Evolutionary conservation across 2,797 vertebrate genomes (phyloP).

Genomic region (Acipenser ruthenus): DNA sequence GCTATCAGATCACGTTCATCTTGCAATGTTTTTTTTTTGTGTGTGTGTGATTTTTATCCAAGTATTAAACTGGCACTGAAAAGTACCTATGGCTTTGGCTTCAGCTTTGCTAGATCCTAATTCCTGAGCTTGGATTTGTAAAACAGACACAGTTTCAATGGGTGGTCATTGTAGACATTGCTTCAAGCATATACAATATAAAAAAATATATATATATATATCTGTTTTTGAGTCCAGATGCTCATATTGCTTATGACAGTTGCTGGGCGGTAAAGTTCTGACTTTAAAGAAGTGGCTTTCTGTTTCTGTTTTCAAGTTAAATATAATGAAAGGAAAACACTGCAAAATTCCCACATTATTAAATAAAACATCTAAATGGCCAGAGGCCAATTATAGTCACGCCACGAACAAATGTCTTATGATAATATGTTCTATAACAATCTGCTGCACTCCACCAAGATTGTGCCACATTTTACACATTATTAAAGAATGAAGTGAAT

Average conservation of each 20-base stretch:
- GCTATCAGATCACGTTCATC: too few species aligned
- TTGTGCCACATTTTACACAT: constrained; percentile 1
- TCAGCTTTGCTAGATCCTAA: constrained; percentile 42
- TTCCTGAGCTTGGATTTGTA: constrained; percentile 50
- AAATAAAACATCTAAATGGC: constrained; percentile 88
- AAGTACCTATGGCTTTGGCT: constrained; percentile 46
- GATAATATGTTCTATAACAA: constrained; percentile 67
- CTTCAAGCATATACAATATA: constrained; percentile 57
- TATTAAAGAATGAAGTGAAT: not conserved
- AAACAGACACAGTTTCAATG: constrained; percentile 59
- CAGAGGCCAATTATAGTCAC: constrained; percentile 90
- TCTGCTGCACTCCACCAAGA: constrained; percentile 25
- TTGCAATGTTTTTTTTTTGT: not conserved
- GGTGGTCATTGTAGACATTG: constrained; percentile 61
- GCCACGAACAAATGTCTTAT: constrained; percentile 78
- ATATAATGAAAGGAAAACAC: constrained; percentile 81
- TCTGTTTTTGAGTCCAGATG: constrained; percentile 74
- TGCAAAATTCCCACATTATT: constrained; percentile 77
- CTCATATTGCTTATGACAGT: constrained; percentile 74
- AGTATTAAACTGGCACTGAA: constrained; percentile 30
- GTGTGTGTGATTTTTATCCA: constrained; percentile 41
- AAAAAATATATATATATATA: constrained; percentile 29
- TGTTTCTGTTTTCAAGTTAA: constrained; percentile 82
- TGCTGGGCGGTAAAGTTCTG: constrained; percentile 60
- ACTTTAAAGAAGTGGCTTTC: constrained; percentile 68